Evolutionary conservation across 2,888 invertebrate species (phyloP), one percentile per base, ranked within the genome.

Genomic region (Anoplius nigerrimus): DNA sequence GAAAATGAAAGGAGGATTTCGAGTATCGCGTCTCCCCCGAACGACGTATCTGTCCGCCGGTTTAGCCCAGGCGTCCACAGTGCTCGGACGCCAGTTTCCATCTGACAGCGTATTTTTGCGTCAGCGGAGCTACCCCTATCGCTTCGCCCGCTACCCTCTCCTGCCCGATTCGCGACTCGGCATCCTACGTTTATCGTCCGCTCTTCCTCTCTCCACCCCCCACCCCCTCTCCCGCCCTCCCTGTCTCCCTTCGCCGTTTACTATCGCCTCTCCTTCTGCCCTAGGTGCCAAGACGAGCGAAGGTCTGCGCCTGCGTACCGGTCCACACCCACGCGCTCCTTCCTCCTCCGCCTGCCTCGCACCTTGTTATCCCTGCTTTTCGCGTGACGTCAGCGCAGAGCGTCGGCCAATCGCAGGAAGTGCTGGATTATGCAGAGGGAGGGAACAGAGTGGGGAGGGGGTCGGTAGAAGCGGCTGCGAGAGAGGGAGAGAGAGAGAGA

Each of bases 21-120:
- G 66, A 53, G 57, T 71, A 48, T 52, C 52, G 60, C 46, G 69
- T 63, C 56, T 62, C 68, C 66, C 45, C 53, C 62, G 72, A 34
- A 34, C 11, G 8, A 13, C 11, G 11, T 53, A 55, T 34, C 52
- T 62, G 48, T 51, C 34, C 67, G 43, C 16, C 62, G 57, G 43
- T 68, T n/a, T 34, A 34, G 66, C 46, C 60, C n/a, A n/a, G 62
- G 53, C 74, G 81, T 82, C 82, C 82, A 80, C 71, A 79, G 71
- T 63, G 80, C 76, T 82, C 76, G 79, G 76, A 66, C 71, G 81
- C 79, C 78, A 75, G 81, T 78, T 77, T 83, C 83, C 79, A 83
- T 84, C 83, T 82, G 85, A 79, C 83, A 81, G 80, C 72, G 77
- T 83, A 86, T 86, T 86, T 84, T 86, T 81, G 76, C 77, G 74